Evolutionary conservation across 2,113 vertebrate species (phyloP).

Genomic region (Ailuropoda melanoleuca): DNA sequence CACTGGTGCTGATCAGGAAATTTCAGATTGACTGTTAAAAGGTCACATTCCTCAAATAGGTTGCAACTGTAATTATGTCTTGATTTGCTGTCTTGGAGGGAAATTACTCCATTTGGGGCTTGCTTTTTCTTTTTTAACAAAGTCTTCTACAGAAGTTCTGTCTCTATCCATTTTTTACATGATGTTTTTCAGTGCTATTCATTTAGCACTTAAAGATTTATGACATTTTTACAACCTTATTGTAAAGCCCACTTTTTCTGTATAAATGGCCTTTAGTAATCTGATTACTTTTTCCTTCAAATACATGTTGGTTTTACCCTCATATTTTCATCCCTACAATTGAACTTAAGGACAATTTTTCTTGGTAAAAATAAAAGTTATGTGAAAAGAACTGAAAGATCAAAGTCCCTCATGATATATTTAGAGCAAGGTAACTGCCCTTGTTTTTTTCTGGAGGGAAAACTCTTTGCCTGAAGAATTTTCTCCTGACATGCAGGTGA

Average conservation of each 20-base stretch:
- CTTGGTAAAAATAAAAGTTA: neutral
- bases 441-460: conserved; percentile 41
- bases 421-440: neutral
- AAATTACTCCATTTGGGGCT: neutral
- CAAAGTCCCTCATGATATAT: neutral
- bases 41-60: neutral
- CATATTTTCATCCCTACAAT: neutral
- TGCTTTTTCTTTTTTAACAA: neutral
- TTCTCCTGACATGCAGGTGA: conserved; percentile 60
- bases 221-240: neutral
- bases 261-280: neutral
- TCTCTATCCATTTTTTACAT: neutral
- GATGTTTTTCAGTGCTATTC: neutral
- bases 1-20: neutral
- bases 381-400: neutral
- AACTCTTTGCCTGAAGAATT: conserved; percentile 49
- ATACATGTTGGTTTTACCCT: conserved; percentile 20
- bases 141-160: neutral
- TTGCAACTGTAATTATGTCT: neutral
- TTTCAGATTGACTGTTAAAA: neutral
- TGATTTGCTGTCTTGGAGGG: neutral
- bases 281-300: neutral
- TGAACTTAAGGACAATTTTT: conserved; percentile 10
- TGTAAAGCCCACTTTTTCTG: neutral
- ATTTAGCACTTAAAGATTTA: neutral